These are phyloP conservation scores for Calephelis virginiensis DNA, from an alignment of 1,140 invertebrate species.

Conservation along the genomic window DNA sequence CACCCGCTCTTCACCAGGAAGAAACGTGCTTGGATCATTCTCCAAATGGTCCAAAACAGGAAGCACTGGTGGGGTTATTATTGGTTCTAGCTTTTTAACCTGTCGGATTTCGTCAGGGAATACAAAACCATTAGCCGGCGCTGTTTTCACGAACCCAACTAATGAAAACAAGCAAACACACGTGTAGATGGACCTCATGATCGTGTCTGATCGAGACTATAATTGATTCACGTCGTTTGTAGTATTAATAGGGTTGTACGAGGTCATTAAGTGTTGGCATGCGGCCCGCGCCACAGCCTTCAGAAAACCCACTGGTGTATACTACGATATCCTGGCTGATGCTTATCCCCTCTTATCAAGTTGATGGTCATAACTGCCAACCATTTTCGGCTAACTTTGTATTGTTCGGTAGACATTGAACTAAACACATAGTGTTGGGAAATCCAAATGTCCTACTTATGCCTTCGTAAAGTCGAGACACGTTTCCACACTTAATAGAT, in stretches of 20 bases:
- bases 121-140: slow-evolving; percentile 55
- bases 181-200: slow-evolving; percentile 55
- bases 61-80: slow-evolving; percentile 66
- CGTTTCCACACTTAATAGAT: slow-evolving; percentile 17
- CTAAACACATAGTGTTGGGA: slow-evolving; percentile 45
- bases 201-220: slow-evolving; percentile 53
- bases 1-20: slow-evolving; percentile 50
- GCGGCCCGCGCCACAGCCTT: slow-evolving; percentile 74
- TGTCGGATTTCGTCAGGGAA: slow-evolving; percentile 57
- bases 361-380: not conserved
- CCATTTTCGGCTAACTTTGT: slow-evolving; percentile 55
- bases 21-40: slow-evolving; percentile 62
- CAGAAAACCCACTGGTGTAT: slow-evolving; percentile 72
- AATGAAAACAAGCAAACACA: slow-evolving; percentile 43
- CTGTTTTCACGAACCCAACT: slow-evolving; percentile 31
- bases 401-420: slow-evolving; percentile 38
- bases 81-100: slow-evolving; percentile 58
- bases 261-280: slow-evolving; percentile 71
- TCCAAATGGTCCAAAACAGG: slow-evolving; percentile 68
- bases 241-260: slow-evolving; percentile 72
- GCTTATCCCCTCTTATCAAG: slow-evolving; percentile 41
- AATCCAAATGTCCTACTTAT: slow-evolving; percentile 53
- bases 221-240: slow-evolving; percentile 52
- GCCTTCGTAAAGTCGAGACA: slow-evolving; percentile 31
- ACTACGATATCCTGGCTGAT: slow-evolving; percentile 54